Conservation (phyloP, 2,888 invertebrate species). For the Vanessa cardui region DNA sequence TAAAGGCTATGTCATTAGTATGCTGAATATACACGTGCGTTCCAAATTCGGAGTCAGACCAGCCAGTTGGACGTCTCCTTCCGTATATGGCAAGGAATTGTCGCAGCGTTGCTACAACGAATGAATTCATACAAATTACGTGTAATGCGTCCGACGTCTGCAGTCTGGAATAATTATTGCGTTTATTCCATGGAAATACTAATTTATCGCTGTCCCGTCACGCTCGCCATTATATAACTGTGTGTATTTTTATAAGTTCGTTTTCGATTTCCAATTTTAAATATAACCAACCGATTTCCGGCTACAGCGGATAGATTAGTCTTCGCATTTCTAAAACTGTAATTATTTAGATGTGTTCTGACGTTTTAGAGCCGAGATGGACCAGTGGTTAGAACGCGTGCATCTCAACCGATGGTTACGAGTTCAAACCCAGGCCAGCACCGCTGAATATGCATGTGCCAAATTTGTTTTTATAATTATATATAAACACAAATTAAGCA, state of each 20-base stretch:
- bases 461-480: no score
- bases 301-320: background rate
- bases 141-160: constrained; percentile 17
- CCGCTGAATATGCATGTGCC: no score
- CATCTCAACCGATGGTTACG: no score
- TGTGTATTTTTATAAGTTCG: background rate
- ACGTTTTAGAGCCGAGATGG: no score
- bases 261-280: background rate
- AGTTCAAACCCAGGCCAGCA: no score
- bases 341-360: background rate
- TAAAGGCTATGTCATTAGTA: constrained; percentile 51
- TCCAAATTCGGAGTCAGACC: constrained; percentile 57
- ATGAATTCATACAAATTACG: constrained; percentile 29
- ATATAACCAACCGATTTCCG: background rate
- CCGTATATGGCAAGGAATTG: constrained; percentile 34
- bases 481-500: no score
- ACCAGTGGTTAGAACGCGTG: no score
- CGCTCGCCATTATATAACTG: background rate
- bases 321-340: no score
- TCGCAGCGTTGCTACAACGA: constrained; percentile 21
- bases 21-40: constrained; percentile 49
- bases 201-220: background rate
- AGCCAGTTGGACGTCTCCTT: constrained; percentile 37
- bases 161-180: constrained; percentile 26
- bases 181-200: constrained; percentile 2